Conservation (phyloP, 2,888 invertebrate species). For the Physocephala rufipes region DNA sequence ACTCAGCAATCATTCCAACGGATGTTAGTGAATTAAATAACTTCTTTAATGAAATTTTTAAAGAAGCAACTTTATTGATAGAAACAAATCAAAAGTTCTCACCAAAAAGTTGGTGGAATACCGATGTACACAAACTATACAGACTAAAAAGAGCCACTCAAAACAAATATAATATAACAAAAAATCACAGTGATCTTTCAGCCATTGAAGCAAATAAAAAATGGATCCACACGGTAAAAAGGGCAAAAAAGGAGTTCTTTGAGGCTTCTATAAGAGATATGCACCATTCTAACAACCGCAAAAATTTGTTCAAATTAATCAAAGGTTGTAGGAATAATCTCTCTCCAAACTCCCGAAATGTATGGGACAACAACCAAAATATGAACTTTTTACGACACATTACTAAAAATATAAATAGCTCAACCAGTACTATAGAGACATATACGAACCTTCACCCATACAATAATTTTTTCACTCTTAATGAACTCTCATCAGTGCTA, state of each 20-base stretch:
- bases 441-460: no score
- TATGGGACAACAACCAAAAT: neutral
- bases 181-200: neutral
- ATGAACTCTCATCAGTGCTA: neutral
- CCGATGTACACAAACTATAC: neutral
- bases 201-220: neutral
- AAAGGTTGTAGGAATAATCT: neutral
- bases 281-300: neutral
- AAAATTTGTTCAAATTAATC: neutral
- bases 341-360: neutral
- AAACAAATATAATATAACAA: neutral
- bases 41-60: no score
- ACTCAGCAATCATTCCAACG: no score
- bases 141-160: neutral
- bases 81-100: neutral
- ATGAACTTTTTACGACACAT: neutral
- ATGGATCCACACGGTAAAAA: neutral
- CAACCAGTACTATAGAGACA: neutral
- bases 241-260: neutral
- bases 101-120: constrained; percentile 5
- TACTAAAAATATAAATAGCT: neutral
- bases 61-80: neutral
- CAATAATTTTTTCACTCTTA: neutral
- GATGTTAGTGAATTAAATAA: no score
- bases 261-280: neutral